phyloP scores from a whole-genome alignment of 30 jellyfish, hydroid and myxozoan genomes.

The Aurelia coerulea region DNA sequence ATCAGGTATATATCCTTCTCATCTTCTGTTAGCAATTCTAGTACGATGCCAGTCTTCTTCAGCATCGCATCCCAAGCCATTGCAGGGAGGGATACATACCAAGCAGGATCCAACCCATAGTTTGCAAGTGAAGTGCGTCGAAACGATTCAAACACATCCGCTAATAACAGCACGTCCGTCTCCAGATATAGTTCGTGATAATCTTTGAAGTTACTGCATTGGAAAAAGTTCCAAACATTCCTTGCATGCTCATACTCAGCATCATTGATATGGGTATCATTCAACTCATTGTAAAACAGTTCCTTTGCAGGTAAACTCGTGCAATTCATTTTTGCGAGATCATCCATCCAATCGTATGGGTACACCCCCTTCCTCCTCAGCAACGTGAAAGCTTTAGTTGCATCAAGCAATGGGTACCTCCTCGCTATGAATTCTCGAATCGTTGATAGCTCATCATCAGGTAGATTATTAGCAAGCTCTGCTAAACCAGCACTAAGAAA shows the following conservation, averaged over 20 bases:
- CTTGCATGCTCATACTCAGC: conserved; percentile 36
- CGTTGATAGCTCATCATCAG: not conserved
- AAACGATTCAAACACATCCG: conserved; percentile 59
- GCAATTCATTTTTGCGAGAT: not conserved
- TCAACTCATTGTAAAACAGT: not conserved
- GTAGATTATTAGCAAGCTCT: conserved; percentile 20
- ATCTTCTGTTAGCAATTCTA: not conserved
- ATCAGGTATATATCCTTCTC: not conserved
- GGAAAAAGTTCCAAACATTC: conserved; percentile 19
- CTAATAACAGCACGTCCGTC: conserved; percentile 43
- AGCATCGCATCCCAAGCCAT: conserved; percentile 28
- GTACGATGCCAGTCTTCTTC: not conserved
- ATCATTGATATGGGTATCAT: not conserved
- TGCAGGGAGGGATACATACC: conserved; percentile 59
- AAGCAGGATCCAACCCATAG: conserved; percentile 60
- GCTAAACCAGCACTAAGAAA: not conserved
- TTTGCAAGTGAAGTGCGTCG: conserved; percentile 8
- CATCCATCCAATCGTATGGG: conserved; percentile 64
- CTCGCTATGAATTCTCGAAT: not conserved
- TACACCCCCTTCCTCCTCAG: conserved; percentile 62
- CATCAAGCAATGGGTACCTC: not conserved
- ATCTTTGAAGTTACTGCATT: not conserved
- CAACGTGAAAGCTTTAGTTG: not conserved
- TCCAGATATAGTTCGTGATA: conserved; percentile 43
- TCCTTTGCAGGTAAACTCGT: not conserved